phyloP scores from a whole-genome alignment of 2,113 vertebrate genomes.

The Tenrec ecaudatus region DNA sequence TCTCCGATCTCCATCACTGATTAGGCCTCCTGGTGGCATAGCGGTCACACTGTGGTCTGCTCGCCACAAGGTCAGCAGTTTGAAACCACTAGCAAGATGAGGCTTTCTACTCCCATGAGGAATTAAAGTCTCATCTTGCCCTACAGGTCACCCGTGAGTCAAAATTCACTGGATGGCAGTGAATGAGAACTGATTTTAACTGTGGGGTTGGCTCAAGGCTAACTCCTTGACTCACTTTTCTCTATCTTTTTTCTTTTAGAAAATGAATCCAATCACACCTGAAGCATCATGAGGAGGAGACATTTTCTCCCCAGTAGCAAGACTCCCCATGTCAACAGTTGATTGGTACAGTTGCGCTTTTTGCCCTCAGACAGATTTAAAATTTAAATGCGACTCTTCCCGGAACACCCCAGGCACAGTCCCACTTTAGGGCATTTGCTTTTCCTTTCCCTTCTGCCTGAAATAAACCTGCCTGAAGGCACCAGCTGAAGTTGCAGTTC shows the following conservation, averaged over 20 bases:
- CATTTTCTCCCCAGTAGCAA: neutral
- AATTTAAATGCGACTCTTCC: neutral
- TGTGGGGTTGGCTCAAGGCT: neutral
- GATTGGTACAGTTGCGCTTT: neutral
- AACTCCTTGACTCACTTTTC: conserved; percentile 10
- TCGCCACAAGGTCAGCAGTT: too few species aligned
- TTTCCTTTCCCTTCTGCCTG: neutral
- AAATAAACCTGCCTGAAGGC: neutral
- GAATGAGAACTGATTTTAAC: neutral
- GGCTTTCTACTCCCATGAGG: too few species aligned
- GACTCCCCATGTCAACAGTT: neutral
- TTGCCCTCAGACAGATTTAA: conserved; percentile 29
- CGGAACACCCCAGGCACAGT: neutral
- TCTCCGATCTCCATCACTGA: neutral
- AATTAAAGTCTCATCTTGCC: too few species aligned
- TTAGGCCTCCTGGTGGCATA: neutral
- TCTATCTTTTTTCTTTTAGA: conserved; percentile 30
- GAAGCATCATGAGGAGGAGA: conserved; percentile 23
- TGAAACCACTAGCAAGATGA: too few species aligned
- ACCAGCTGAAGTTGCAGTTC: neutral
- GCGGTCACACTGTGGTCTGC: too few species aligned
- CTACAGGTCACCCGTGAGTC: too few species aligned
- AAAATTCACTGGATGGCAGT: too few species aligned
- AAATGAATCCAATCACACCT: conserved; percentile 6
- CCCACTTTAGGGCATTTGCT: neutral